A percentile compares a stretch with the other conserved stretches of the same genome.
These are phyloP conservation scores for Lepilemur septentrionalis DNA, from an alignment of 2,797 vertebrate genomes.

Conservation along the genomic window DNA sequence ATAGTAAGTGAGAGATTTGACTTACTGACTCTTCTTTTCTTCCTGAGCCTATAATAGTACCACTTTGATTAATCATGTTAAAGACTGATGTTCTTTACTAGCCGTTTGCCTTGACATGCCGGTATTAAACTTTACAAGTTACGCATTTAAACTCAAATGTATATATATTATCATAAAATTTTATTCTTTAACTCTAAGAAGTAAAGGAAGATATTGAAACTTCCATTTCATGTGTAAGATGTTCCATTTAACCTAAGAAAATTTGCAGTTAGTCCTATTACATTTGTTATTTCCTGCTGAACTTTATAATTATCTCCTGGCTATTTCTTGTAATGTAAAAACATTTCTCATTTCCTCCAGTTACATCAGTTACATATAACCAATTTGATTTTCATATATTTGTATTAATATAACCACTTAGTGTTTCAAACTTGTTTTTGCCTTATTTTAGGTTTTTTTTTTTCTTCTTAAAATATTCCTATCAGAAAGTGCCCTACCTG, in stretches of 20 bases:
- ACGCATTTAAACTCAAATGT: slow-evolving; percentile 49
- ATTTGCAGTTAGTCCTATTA: neutral
- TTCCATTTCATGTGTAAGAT: slow-evolving; percentile 29
- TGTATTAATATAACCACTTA: slow-evolving; percentile 44
- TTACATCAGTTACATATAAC: slow-evolving; percentile 50
- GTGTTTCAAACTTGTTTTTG: slow-evolving; percentile 32
- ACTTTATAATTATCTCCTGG: neutral
- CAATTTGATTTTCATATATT: slow-evolving; percentile 52
- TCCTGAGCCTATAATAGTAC: neutral
- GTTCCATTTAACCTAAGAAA: slow-evolving; percentile 15
- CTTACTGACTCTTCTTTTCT: slow-evolving; percentile 40
- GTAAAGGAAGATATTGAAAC: slow-evolving; percentile 17
- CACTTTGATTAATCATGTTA: neutral
- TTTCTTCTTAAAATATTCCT: neutral
- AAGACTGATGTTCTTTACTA: slow-evolving; percentile 30
- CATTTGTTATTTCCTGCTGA: neutral
- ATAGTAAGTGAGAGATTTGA: neutral
- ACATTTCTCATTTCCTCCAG: slow-evolving; percentile 38
- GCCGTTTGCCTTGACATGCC: slow-evolving; percentile 26
- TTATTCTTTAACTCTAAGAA: slow-evolving; percentile 39
- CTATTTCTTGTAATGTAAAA: slow-evolving; percentile 29
- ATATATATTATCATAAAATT: slow-evolving; percentile 51
- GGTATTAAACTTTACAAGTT: slow-evolving; percentile 47
- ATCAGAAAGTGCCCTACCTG: neutral
- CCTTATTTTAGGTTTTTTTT: slow-evolving; percentile 43